Base-by-base conservation (phyloP, 2,797 vertebrate species). In the Aeoliscus strigatus region DNA sequence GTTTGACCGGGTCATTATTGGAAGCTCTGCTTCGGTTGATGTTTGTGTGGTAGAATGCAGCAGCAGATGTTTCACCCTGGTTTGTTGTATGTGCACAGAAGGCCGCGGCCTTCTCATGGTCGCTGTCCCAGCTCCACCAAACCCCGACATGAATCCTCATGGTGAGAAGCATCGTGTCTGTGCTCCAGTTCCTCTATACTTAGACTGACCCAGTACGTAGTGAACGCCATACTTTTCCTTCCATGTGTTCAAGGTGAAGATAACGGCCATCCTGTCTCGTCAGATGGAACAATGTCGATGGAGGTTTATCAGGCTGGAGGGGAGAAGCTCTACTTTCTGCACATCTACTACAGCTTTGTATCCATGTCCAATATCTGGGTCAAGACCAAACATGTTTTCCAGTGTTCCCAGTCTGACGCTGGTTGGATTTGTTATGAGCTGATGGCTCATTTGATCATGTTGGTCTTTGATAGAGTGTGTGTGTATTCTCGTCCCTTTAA, bases 91-190 rank as follows among this genome's bases (percentile, higher is more conserved):
- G 61, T 23, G 28, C 33, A 24, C 48, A 38, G 14, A 58, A 64
- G 62, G 66, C 50, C 46, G 25, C 7, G 1, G 27, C 40, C 47
- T 79, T 81, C 75, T 81, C 77, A 77, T 65, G 51, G 52, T 42
- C 9, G 15, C 43, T 9, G 8, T 58, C 39, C 14, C 62, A 9
- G 53, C 66, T 59, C 66, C 67, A 49, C 45, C 25, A 6, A 26
- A 63, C 41, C 49, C 53, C 36, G 51, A 33, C 27, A 33, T 14
- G 36, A 39, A 34, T 40, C 13, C 25, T 14, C 26, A 15, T 25
- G 18, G 18, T 21, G 46, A 38, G 12, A 6, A 6, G 11, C n/a
- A 27, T 28, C 27, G 17, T 23, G 39, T 10, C 31, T 2, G 15
- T 25, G 8, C 18, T 30, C 21, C 32, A 43, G n/a, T n/a, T 3